Percentiles rank a stretch among this genome's conserved stretches.
These are phyloP conservation scores for Rhyacichthys aspro DNA, from an alignment of 2,797 vertebrate species.

Conservation along the genomic window DNA sequence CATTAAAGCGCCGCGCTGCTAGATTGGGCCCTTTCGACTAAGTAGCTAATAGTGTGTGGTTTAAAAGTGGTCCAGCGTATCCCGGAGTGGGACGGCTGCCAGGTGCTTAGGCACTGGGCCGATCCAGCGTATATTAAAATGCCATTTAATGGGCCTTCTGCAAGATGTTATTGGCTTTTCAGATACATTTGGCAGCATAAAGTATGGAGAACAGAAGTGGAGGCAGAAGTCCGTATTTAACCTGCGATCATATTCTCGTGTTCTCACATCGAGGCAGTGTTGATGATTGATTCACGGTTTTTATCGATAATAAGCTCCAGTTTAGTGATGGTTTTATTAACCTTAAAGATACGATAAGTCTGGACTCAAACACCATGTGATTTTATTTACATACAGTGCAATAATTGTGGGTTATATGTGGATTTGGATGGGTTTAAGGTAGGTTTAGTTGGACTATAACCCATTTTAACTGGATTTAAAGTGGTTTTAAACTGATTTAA, in stretches of 20 bases:
- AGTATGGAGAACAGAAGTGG: conserved; percentile 18
- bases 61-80: conserved; percentile 45
- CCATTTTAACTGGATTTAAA: too few species aligned
- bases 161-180: conserved; percentile 55
- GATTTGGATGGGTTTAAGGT: too few species aligned
- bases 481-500: too few species aligned
- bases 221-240: conserved; percentile 20
- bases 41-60: conserved; percentile 45
- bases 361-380: too few species aligned
- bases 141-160: conserved; percentile 55
- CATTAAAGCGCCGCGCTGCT: conserved; percentile 37
- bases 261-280: conserved; percentile 12
- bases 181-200: conserved; percentile 36
- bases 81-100: conserved; percentile 45
- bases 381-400: too few species aligned
- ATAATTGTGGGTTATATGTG: too few species aligned
- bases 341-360: conserved; percentile 1
- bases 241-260: conserved; percentile 28
- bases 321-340: conserved; percentile 15
- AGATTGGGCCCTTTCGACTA: conserved; percentile 27
- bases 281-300: conserved; percentile 20
- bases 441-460: too few species aligned
- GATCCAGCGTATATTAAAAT: conserved; percentile 56
- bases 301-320: conserved; percentile 26
- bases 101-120: conserved; percentile 47